Evolutionary conservation across 2,888 invertebrate species (phyloP).

Genomic region (Autographa pulchrina): DNA sequence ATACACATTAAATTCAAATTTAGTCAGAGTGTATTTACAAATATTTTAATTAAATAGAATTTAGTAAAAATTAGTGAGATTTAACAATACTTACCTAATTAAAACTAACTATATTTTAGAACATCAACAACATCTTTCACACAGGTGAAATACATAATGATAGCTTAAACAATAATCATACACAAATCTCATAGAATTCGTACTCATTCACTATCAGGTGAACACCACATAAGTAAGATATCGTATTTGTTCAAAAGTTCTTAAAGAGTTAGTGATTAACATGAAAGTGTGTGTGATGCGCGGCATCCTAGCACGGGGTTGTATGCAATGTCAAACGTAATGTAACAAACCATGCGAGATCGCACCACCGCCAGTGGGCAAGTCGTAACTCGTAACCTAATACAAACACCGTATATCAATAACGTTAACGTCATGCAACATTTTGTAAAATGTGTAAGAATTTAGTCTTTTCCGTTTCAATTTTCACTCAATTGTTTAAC

Average conservation of each 20-base stretch:
- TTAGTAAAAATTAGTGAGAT: constrained; percentile 90
- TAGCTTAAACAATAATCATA: constrained; percentile 78
- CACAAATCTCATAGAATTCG: constrained; percentile 81
- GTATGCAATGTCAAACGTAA: constrained; percentile 62
- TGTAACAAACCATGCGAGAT: constrained; percentile 67
- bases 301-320: constrained; percentile 65
- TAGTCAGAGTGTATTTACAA: constrained; percentile 90
- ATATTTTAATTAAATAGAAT: constrained; percentile 90
- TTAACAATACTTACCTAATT: constrained; percentile 89
- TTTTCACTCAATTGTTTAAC: constrained; percentile 85
- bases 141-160: constrained; percentile 82
- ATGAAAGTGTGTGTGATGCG: constrained; percentile 66
- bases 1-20: constrained; percentile 89
- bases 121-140: constrained; percentile 89
- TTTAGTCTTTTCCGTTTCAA: constrained; percentile 89
- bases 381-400: constrained; percentile 75
- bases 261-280: constrained; percentile 68
- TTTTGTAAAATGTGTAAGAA: constrained; percentile 86
- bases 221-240: constrained; percentile 75
- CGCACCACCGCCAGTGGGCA: constrained; percentile 58
- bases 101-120: constrained; percentile 83
- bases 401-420: constrained; percentile 82
- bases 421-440: constrained; percentile 86
- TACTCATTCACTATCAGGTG: constrained; percentile 75
- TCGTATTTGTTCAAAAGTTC: constrained; percentile 63